phyloP scores from a whole-genome alignment of 2,113 vertebrate species.

The Agapornis roseicollis region DNA sequence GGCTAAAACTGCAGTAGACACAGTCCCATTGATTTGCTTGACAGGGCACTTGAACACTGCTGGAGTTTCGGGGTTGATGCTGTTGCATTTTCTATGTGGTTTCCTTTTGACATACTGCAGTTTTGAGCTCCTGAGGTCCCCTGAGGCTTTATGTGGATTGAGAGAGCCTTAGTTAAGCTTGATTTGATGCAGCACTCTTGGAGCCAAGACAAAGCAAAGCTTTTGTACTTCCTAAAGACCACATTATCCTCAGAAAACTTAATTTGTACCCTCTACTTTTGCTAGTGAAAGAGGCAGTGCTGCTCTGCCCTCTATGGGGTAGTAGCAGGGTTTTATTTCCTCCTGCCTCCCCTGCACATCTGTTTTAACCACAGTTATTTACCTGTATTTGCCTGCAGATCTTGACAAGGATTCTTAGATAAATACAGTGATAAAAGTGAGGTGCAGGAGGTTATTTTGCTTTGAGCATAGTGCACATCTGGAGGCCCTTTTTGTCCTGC shows the following conservation, averaged over 20 bases:
- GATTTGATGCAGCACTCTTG: conserved; percentile 17
- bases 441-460: conserved; percentile 3
- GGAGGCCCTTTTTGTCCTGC: conserved; percentile 10
- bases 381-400: conserved; percentile 35
- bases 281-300: neutral
- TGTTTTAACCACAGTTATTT: conserved; percentile 49
- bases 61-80: neutral
- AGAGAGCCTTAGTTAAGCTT: conserved; percentile 44
- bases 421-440: conserved; percentile 47
- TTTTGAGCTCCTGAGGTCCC: neutral
- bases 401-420: neutral
- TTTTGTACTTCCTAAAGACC: conserved; percentile 28
- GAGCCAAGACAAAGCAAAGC: conserved; percentile 32
- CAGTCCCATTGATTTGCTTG: neutral
- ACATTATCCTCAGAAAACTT: neutral
- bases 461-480: neutral
- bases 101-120: neutral
- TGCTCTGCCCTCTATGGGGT: neutral
- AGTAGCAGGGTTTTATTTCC: neutral
- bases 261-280: neutral
- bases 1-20: neutral
- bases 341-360: neutral
- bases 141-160: neutral
- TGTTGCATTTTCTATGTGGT: neutral
- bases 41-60: neutral